phyloP scores from a whole-genome alignment of 2,113 vertebrate species.

The Ceratotherium simum region DNA sequence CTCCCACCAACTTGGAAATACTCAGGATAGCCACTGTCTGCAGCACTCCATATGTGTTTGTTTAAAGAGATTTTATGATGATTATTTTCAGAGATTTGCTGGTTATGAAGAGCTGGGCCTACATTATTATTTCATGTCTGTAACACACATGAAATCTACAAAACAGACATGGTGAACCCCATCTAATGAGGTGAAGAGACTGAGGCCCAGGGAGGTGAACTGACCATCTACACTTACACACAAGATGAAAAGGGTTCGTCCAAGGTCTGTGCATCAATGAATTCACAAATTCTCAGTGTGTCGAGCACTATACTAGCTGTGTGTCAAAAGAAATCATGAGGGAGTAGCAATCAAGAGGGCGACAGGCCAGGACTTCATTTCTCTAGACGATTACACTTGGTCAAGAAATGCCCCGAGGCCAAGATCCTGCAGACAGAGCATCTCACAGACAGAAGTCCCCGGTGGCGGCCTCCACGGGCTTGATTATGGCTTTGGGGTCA shows the following conservation, averaged over 20 bases:
- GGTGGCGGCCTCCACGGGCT: neutral
- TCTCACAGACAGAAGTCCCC: too few species aligned
- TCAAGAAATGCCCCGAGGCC: neutral
- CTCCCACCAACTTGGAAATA: neutral
- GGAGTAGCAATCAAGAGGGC: neutral
- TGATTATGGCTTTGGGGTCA: rapidly evolving
- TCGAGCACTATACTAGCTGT: rapidly evolving
- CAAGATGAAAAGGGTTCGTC: neutral
- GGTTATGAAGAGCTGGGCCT: neutral
- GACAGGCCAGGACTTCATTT: neutral
- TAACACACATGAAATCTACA: rapidly evolving
- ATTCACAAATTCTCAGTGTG: neutral
- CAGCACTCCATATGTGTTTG: rapidly evolving
- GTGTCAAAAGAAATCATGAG: too few species aligned
- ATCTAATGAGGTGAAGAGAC: rapidly evolving
- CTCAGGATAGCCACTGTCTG: neutral
- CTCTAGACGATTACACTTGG: neutral
- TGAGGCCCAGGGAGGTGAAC: neutral
- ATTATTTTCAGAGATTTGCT: too few species aligned
- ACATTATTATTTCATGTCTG: neutral
- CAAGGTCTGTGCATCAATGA: rapidly evolving
- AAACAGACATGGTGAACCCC: neutral
- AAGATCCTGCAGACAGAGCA: rapidly evolving
- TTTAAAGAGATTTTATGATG: too few species aligned
- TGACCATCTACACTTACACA: rapidly evolving